Conservation (phyloP, 2,888 invertebrate species). For the Aphodius granarius region DNA sequence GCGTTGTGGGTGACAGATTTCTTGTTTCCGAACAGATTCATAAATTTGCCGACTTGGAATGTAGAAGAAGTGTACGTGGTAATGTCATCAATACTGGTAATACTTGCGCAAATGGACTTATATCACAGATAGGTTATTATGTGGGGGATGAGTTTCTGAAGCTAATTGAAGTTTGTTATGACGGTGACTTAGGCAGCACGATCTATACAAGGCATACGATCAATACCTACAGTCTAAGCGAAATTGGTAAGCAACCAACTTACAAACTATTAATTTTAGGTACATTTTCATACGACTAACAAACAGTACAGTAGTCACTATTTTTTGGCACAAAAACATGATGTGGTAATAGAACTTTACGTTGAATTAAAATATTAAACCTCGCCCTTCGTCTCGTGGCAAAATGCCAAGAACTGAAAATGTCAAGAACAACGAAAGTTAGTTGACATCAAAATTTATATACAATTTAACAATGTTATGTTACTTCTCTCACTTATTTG, state of each 20-base stretch:
- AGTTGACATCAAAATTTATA: too few species aligned
- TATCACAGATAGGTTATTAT: conserved; percentile 44
- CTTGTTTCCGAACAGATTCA: conserved; percentile 33
- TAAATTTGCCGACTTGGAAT: conserved; percentile 40
- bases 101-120: conserved; percentile 43
- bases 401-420: too few species aligned
- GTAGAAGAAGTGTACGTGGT: conserved; percentile 41
- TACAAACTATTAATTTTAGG: background rate
- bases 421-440: too few species aligned
- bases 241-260: background rate
- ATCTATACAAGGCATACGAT: conserved; percentile 46
- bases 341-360: too few species aligned
- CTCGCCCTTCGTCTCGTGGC: too few species aligned
- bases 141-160: conserved; percentile 38
- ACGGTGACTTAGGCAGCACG: conserved; percentile 43
- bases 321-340: too few species aligned
- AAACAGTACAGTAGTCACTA: too few species aligned
- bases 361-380: too few species aligned
- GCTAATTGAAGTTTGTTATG: conserved; percentile 48
- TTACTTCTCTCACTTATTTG: too few species aligned
- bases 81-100: conserved; percentile 39
- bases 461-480: too few species aligned
- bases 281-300: too few species aligned
- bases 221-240: background rate
- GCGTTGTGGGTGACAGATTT: conserved; percentile 37